Percentiles rank a stretch among this genome's conserved stretches.
Evolutionary conservation across 2,797 vertebrate genomes (phyloP).

Genomic region (Enteromius radiatus): DNA sequence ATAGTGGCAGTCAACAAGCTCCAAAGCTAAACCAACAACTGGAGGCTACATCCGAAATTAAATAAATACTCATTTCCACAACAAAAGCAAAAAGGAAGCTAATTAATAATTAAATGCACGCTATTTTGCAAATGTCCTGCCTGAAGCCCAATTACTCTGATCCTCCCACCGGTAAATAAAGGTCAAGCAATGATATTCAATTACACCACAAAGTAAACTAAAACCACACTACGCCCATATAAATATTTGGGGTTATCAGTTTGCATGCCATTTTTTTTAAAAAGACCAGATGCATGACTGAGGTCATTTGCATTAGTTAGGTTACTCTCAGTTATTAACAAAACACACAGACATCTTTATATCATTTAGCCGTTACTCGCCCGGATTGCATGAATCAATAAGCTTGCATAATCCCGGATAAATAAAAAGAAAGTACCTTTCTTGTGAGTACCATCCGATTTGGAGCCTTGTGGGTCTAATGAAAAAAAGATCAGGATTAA

Average conservation of each 20-base stretch:
- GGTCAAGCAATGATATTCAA: conserved; percentile 22
- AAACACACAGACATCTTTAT: conserved; percentile 40
- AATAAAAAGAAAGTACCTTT: conserved; percentile 83
- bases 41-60: conserved; percentile 21
- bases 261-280: background rate
- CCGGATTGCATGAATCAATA: conserved; percentile 54
- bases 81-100: background rate
- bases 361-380: conserved; percentile 36
- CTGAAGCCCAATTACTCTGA: conserved; percentile 31
- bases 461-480: conserved; percentile 87
- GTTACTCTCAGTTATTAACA: conserved; percentile 23
- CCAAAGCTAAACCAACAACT: conserved; percentile 20
- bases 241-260: background rate
- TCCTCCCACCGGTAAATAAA: conserved; percentile 18
- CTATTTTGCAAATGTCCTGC: conserved; percentile 8
- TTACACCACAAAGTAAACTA: conserved; percentile 20
- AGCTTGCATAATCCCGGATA: conserved; percentile 61
- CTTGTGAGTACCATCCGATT: conserved; percentile 86
- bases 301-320: conserved; percentile 12
- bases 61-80: conserved; percentile 40
- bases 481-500: conserved; percentile 87
- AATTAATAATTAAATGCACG: conserved; percentile 31
- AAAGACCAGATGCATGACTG: conserved; percentile 5
- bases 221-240: background rate
- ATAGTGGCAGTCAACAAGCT: conserved; percentile 29